Base-by-base conservation (phyloP, 2,888 invertebrate species). In the Pandemis heparana region DNA sequence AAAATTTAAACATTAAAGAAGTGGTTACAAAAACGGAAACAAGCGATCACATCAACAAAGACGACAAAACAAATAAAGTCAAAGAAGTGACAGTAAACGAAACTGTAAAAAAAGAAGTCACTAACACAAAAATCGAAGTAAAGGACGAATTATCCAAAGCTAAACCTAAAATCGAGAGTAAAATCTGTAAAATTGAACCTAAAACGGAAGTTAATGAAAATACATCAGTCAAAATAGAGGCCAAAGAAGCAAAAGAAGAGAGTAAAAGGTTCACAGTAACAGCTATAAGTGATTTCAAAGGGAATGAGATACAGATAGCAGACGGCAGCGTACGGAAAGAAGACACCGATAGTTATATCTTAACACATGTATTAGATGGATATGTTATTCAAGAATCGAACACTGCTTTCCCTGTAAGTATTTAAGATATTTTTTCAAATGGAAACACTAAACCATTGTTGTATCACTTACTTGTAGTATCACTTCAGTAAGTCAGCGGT, bases 321-420 rank as follows among this genome's bases (percentile, higher is more conserved):
- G 77, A 63, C 46, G 79, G 77, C 67, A 79, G 66, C 61, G 78
- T 23, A 53, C 43, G 10, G 70, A 78, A 71, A 62, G 79, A 79
- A 63, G 78, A 83, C 67, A 83, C 78, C 67, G 85, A 78, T 77
- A 84, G 85, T 71, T 88, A 80, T 74, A 81, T 86, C 75, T 79
- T 94, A 1, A 94, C 94, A 0, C 94, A 94, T 66, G 94, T 94
- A 1, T 79, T 94, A 9, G 94, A 94, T 68, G 94, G 94, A 38
- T 91, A 89, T 73, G 92, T 94, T 1, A 94, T 94, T 74, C 94
- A 94, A 76, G 94, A 94, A 76, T 94, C 94, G 0, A 94, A 92
- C 78, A 83, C 90, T 1, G 92, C 94, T 9, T 94, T 94, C 77
- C 89, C 92, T 56, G 94, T 94, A 83, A 90, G 93, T 90, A 80